These are phyloP conservation scores for Patella pellucida DNA, from an alignment of 2,888 invertebrate genomes.

Conservation along the genomic window DNA sequence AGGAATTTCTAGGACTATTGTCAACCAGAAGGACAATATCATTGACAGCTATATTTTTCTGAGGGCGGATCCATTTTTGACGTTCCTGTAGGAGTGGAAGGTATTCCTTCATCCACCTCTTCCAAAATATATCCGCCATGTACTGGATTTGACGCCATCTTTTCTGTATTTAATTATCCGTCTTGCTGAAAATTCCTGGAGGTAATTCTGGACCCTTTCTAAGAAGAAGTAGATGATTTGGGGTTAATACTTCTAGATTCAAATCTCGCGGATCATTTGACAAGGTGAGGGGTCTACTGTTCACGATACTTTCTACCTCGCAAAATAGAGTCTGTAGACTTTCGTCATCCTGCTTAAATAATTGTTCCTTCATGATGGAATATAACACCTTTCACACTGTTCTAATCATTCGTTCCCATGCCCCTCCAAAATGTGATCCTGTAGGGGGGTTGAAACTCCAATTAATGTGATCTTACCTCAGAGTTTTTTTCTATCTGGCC, in stretches of 20 bases:
- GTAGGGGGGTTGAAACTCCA: too few species aligned
- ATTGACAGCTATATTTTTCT: neutral
- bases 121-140: conserved; percentile 31
- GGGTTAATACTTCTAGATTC: neutral
- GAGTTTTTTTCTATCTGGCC: too few species aligned
- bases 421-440: neutral
- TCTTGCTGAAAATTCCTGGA: conserved; percentile 31
- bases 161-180: conserved; percentile 28
- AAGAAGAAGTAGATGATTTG: neutral
- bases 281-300: conserved; percentile 31
- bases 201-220: conserved; percentile 15
- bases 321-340: conserved; percentile 31
- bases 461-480: too few species aligned
- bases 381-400: conserved; percentile 29
- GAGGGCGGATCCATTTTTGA: conserved; percentile 19
- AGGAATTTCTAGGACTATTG: conserved; percentile 9
- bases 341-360: conserved; percentile 23
- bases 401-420: conserved; percentile 36
- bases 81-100: conserved; percentile 26
- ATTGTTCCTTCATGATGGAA: neutral
- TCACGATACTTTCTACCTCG: conserved; percentile 33
- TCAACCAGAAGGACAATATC: conserved; percentile 15
- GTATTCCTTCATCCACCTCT: conserved; percentile 28
- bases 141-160: conserved; percentile 39
- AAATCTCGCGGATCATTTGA: conserved; percentile 22